Evolutionary conservation across 2,888 invertebrate species (phyloP), one percentile per base, ranked within the genome.

Genomic region (Matsumyia berberina): DNA sequence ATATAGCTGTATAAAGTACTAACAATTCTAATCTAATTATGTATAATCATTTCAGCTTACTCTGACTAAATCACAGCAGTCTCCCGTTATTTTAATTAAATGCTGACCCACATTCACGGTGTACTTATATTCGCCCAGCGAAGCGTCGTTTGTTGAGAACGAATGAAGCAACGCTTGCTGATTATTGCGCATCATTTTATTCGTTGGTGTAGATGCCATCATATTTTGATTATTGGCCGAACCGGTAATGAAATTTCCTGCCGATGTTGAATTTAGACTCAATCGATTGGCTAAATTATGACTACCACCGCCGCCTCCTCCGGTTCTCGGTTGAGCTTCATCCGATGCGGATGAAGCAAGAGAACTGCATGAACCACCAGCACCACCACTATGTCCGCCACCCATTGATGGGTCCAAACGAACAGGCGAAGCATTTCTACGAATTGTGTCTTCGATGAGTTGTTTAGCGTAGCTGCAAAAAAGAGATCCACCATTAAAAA

Each of bases 401-500:
- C 88, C 88, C 67, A 93, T 93, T 64, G 93, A 88, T 77, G 94
- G 93, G 86, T 95, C 94, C 88, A 94, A 92, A 88, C 96, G 94
- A 88, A 97, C 96, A 66, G 98, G 97, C 62, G 98, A 98, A 88
- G 97, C 97, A 93, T 98, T 98, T 90, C 98, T 95, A 87, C 97
- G 95, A 89, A 98, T 98, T 87, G 98, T 98, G 90, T 98, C 98
- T 91, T 97, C 98, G 90, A 98, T 98, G 91, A 98, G 93, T 91
- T 96, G 96, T 92, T 97, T 97, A 46, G 98, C 98, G 91, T 96
- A 96, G 89, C 97, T 97, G 88, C 15, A 91, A 91, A 29, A 37
- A 70, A 12, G 46, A 37, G 62, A 1, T 51, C 9, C 4, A n/a
- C 5, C 8, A 60, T 62, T 33, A 33, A n/a, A 49, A 3, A 0